A percentile compares a stretch with the other conserved stretches of the same genome.
Evolutionary conservation across 2,888 invertebrate species (phyloP).

Genomic region (Oligia strigilis): DNA sequence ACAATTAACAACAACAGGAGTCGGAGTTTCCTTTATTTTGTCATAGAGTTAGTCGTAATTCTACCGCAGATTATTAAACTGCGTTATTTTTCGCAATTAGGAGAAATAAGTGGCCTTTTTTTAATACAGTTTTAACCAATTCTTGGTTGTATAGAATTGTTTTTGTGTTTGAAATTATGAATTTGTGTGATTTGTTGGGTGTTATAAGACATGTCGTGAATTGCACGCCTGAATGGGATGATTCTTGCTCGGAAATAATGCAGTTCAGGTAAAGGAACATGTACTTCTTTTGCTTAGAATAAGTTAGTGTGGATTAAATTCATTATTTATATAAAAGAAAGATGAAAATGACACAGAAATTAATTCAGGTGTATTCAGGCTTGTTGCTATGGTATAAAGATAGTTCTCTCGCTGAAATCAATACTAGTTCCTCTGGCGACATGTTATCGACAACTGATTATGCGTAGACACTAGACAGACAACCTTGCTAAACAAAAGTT

Average conservation of each 20-base stretch:
- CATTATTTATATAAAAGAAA: neutral
- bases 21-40: neutral
- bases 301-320: neutral
- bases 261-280: slow-evolving; percentile 21
- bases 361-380: neutral
- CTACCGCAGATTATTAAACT: neutral
- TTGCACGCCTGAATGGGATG: neutral
- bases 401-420: no score
- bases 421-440: no score
- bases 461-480: no score
- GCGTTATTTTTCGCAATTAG: neutral
- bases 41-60: slow-evolving; percentile 7
- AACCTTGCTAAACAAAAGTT: no score
- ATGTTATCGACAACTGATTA: no score
- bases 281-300: slow-evolving; percentile 1
- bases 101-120: neutral
- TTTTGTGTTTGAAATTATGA: slow-evolving; percentile 2
- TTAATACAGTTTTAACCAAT: neutral
- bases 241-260: neutral
- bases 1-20: neutral
- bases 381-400: neutral
- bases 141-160: neutral
- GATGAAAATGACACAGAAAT: neutral
- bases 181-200: neutral
- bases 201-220: slow-evolving; percentile 2